Evolutionary conservation across 2,888 invertebrate species (phyloP), one percentile per base, ranked within the genome.

Genomic region (Tenthredo amoena): DNA sequence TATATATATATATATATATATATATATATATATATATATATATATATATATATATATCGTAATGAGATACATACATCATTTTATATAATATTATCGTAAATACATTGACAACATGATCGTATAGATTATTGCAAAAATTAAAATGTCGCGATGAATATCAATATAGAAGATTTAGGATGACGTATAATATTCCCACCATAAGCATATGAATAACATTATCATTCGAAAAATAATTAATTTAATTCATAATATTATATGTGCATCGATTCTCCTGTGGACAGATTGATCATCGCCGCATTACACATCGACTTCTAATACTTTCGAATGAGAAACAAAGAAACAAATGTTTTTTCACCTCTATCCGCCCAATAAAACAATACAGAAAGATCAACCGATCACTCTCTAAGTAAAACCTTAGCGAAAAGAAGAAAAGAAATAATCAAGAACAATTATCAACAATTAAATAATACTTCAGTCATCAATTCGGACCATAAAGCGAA

Each of bases 111-210:
- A 50, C 71, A 43, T 74, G 18, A 74, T 43, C 55, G 37, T 84
- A 37, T 74, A 84, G 71, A 76, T 68, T 84, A 84, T 37, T 21
- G 40, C 47, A 85, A 79, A 65, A 76, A 84, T 84, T 84, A 84
- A 74, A 85, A 77, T 37, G n/a, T 84, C 55, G 21, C 15, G 71
- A 71, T 40, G 21, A 77, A 77, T 77, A 47, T 71, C 15, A 34
- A 34, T 71, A 71, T 71, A 71, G 71, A 71, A 71, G 15, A n/a
- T 71, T 40, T 74, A 74, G 7, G 18, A 74, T n/a, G 72, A 74
- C n/a, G 72, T 34, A 34, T 21, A 74, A 6, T 26, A 74, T 4
- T 68, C 0, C 18, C 50, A 55, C 55, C 55, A n/a, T 68, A 68
- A 68, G 15, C 72, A 37, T 34, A 72, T 7, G 0, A 62, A 26